Conservation (phyloP, 2,888 invertebrate species). For the Drosophila picticornis region DNA sequence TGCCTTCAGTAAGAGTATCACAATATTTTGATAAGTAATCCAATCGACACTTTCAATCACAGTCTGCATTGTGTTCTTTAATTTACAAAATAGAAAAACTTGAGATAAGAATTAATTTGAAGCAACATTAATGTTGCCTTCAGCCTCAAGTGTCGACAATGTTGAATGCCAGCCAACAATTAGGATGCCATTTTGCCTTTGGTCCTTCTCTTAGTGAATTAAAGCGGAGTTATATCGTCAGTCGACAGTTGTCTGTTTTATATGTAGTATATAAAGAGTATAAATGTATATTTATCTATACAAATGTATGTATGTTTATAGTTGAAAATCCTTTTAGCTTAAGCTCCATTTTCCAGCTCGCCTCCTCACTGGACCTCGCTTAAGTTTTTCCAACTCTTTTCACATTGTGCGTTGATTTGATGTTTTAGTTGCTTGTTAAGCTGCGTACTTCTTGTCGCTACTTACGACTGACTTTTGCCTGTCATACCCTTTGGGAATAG, state of each 20-base stretch:
- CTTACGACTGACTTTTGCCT: constrained; percentile 69
- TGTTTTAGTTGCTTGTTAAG: constrained; percentile 73
- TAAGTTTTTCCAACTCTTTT: constrained; percentile 60
- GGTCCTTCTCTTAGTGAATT: constrained; percentile 34
- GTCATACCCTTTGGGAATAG: constrained; percentile 14
- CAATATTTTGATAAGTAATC: neutral
- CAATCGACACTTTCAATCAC: constrained; percentile 14
- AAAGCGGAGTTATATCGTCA: constrained; percentile 42
- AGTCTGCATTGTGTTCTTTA: neutral
- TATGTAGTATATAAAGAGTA: constrained; percentile 1
- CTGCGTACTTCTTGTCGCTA: constrained; percentile 70
- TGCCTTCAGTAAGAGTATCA: neutral
- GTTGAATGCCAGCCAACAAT: constrained; percentile 40
- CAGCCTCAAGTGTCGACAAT: constrained; percentile 28
- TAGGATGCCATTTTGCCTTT: constrained; percentile 45
- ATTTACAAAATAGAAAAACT: constrained; percentile 2
- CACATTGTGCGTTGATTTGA: constrained; percentile 73
- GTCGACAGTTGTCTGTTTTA: constrained; percentile 34
- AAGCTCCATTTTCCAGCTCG: constrained; percentile 41
- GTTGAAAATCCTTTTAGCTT: constrained; percentile 58
- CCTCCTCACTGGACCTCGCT: constrained; percentile 21
- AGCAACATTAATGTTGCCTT: constrained; percentile 22
- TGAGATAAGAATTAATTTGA: constrained; percentile 1
- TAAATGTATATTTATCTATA: constrained; percentile 4
- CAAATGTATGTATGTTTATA: constrained; percentile 3